phyloP scores from a whole-genome alignment of 92 coral and sea anemone genomes.

The Bergia puertoricense region DNA sequence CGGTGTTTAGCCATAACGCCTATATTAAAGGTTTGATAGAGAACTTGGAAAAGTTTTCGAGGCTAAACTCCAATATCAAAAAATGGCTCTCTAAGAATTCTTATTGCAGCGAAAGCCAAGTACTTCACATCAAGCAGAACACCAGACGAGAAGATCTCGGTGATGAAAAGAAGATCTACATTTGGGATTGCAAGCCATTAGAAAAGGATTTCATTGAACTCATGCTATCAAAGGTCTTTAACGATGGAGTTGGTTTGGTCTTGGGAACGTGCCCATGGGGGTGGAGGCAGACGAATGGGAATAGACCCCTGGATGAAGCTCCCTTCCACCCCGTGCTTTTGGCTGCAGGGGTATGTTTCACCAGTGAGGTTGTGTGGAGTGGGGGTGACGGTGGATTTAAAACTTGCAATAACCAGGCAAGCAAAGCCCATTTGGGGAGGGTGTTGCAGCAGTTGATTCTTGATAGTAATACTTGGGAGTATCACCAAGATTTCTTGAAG shows the following conservation, averaged over 20 bases:
- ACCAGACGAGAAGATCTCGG: constrained; percentile 16
- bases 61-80: constrained; percentile 21
- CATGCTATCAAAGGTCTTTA: constrained; percentile 23
- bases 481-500: not conserved
- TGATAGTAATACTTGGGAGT: not conserved
- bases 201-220: constrained; percentile 19
- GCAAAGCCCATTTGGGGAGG: constrained; percentile 34
- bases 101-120: constrained; percentile 13
- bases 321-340: constrained; percentile 30
- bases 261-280: constrained; percentile 50
- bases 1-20: constrained; percentile 25
- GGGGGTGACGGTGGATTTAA: constrained; percentile 31
- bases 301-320: constrained; percentile 46
- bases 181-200: constrained; percentile 28
- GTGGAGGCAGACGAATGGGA: constrained; percentile 32
- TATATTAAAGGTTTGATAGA: not conserved
- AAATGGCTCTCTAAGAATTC: constrained; percentile 38
- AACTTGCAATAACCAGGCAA: constrained; percentile 7
- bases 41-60: not conserved
- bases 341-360: constrained; percentile 42
- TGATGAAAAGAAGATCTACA: constrained; percentile 12
- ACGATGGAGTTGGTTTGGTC: constrained; percentile 36
- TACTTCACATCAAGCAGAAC: constrained; percentile 28
- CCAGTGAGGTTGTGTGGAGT: constrained; percentile 16
- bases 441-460: not conserved